phyloP scores from a whole-genome alignment of 1,140 invertebrate species.

The Metopolophium dirhodum region DNA sequence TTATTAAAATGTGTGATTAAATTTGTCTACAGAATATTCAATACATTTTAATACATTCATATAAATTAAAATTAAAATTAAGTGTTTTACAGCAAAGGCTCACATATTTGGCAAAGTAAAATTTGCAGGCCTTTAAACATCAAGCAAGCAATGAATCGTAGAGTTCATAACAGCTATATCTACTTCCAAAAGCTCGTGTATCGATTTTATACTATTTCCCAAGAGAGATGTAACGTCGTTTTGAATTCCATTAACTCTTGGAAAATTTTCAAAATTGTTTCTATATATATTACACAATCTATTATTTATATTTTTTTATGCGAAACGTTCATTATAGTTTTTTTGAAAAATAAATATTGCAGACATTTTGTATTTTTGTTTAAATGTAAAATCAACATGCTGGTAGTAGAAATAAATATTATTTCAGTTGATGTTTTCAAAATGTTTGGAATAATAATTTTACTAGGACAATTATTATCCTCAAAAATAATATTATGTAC shows the following conservation, averaged over 20 bases:
- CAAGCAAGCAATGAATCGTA: not conserved
- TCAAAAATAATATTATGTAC: not conserved
- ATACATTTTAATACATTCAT: not conserved
- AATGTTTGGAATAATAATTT: not conserved
- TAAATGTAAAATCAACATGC: not conserved
- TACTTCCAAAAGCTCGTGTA: not conserved
- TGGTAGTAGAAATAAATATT: not conserved
- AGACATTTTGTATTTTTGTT: not conserved
- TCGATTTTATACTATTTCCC: slow-evolving; percentile 50
- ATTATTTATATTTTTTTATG: not conserved
- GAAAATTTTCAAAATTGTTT: slow-evolving; percentile 28
- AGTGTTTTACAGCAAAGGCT: not conserved
- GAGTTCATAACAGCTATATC: slow-evolving; percentile 6
- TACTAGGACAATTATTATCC: too few relatives aligned
- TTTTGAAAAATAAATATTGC: not conserved
- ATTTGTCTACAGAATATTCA: not conserved
- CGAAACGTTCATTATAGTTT: not conserved
- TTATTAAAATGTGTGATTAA: not conserved
- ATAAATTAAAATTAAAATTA: not conserved
- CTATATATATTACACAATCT: not conserved
- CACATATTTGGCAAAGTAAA: not conserved
- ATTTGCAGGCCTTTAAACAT: not conserved
- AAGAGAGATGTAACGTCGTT: slow-evolving; percentile 41
- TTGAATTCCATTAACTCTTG: slow-evolving; percentile 43
- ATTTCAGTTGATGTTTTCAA: not conserved